Conservation (phyloP, 2,888 invertebrate genomes). For the Epinotia ramella region DNA sequence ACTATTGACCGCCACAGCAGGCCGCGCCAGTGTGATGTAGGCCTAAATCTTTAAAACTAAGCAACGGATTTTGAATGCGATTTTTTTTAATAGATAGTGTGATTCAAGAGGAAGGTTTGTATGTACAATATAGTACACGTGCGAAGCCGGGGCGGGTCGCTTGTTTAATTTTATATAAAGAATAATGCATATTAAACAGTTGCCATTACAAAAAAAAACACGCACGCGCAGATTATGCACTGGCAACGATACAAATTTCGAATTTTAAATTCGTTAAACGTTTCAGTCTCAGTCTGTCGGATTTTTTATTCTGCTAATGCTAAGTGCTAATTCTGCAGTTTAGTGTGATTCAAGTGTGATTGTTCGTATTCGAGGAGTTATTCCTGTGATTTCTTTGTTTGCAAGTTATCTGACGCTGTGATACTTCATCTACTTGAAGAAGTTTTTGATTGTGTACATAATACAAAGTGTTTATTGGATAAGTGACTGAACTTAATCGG, state of each 20-base stretch:
- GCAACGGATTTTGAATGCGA: too few species aligned
- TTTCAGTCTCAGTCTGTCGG: constrained; percentile 49
- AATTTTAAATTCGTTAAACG: constrained; percentile 72
- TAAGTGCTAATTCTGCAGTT: too few species aligned
- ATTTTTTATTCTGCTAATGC: constrained; percentile 45
- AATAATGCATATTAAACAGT: background rate
- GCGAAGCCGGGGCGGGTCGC: too few species aligned
- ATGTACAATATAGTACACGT: too few species aligned
- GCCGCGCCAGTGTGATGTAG: too few species aligned
- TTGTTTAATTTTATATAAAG: too few species aligned
- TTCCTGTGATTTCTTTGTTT: constrained; percentile 40
- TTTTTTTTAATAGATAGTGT: too few species aligned
- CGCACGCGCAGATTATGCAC: background rate
- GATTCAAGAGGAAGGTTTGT: too few species aligned
- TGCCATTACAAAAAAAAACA: constrained; percentile 6
- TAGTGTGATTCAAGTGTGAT: too few species aligned
- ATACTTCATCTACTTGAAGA: background rate
- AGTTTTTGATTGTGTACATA: background rate
- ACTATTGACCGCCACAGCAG: too few species aligned
- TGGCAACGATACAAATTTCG: constrained; percentile 57
- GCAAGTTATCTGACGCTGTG: background rate
- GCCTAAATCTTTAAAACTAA: too few species aligned
- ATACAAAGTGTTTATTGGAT: constrained; percentile 6
- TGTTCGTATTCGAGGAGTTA: constrained; percentile 45
- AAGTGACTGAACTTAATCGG: constrained; percentile 5